Percentiles rank a stretch among this genome's conserved stretches.
Conservation (phyloP, 2,113 vertebrate species). For the Elachura formosa region DNA sequence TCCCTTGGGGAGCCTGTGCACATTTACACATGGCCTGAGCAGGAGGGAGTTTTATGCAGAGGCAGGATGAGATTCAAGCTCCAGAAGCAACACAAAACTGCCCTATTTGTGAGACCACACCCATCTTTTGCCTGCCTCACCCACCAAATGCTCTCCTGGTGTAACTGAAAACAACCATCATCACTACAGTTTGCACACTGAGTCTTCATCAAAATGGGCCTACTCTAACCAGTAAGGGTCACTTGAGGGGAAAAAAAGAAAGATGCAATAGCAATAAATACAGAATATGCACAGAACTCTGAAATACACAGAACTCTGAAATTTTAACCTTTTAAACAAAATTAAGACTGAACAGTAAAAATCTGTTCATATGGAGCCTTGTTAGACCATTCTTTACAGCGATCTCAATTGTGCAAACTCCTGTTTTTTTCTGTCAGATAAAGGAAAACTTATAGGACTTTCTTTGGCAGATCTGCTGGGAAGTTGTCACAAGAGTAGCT, state of each 20-base stretch:
- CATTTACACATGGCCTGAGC: background rate
- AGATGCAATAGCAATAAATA: background rate
- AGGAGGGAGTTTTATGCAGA: background rate
- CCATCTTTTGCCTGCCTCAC: accelerated
- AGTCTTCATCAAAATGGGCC: background rate
- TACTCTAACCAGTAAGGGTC: background rate
- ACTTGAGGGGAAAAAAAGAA: background rate
- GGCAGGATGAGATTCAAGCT: background rate
- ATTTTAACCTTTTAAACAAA: background rate
- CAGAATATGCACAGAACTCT: background rate
- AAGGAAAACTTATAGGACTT: background rate
- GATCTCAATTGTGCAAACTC: background rate
- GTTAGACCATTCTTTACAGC: background rate
- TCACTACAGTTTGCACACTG: background rate
- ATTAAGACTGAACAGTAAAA: background rate
- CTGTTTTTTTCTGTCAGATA: background rate
- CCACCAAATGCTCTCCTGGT: background rate
- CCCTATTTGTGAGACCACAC: background rate
- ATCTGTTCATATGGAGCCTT: background rate
- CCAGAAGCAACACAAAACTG: background rate
- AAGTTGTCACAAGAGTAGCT: background rate
- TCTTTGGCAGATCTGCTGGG: background rate
- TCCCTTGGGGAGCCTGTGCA: background rate
- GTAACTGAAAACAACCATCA: background rate
- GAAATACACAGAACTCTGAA: background rate